These are phyloP conservation scores for Drosophila koepferae DNA, from an alignment of 2,888 invertebrate genomes.

Conservation along the genomic window DNA sequence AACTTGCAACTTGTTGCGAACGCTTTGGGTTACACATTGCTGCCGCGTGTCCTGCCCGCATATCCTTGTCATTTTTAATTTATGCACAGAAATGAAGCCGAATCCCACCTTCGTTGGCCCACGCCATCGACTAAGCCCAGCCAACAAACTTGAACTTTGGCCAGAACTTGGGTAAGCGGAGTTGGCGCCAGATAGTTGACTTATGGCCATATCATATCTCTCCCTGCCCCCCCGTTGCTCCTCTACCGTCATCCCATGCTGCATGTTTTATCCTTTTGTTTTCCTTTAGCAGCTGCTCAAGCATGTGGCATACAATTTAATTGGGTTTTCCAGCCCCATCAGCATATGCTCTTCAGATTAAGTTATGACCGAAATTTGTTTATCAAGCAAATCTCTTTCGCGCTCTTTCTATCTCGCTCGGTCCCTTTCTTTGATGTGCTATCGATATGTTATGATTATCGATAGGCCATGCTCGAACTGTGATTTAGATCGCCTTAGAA, in stretches of 20 bases:
- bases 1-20: slow-evolving; percentile 70
- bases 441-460: slow-evolving; percentile 1
- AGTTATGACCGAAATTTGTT: slow-evolving; percentile 1
- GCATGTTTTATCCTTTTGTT: slow-evolving; percentile 16
- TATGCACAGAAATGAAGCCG: slow-evolving; percentile 57
- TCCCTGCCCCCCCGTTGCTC: neutral
- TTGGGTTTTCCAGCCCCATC: slow-evolving; percentile 38
- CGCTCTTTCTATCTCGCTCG: neutral
- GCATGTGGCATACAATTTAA: slow-evolving; percentile 49
- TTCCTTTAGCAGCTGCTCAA: slow-evolving; percentile 16
- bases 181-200: slow-evolving; percentile 53
- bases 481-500: neutral
- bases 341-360: slow-evolving; percentile 32
- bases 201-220: slow-evolving; percentile 57
- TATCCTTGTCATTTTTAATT: slow-evolving; percentile 79
- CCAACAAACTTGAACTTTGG: slow-evolving; percentile 48
- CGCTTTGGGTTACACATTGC: slow-evolving; percentile 57
- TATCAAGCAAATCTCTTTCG: neutral
- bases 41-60: slow-evolving; percentile 51
- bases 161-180: slow-evolving; percentile 33
- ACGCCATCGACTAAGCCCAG: neutral
- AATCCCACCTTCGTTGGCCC: slow-evolving; percentile 12
- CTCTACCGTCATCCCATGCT: neutral
- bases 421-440: neutral
- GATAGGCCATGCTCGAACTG: neutral